These are phyloP conservation scores for Leptura quadrifasciata DNA, from an alignment of 2,888 invertebrate genomes.

Conservation along the genomic window DNA sequence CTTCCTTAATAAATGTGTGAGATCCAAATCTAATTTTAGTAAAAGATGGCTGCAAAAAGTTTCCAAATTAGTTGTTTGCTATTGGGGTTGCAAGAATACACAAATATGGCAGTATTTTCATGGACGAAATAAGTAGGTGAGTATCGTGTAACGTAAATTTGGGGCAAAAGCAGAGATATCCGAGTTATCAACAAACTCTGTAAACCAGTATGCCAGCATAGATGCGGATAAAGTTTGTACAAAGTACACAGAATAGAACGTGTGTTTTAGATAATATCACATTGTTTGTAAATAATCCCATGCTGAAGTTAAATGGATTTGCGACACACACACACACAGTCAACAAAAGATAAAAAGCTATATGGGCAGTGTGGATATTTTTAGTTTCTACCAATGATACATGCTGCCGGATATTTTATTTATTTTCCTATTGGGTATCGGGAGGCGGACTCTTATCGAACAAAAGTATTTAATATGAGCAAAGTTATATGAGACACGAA, in stretches of 20 bases:
- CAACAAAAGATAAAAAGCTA: conserved; percentile 9
- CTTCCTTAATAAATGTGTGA: too few species aligned
- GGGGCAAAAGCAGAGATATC: not conserved
- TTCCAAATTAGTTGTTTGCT: not conserved
- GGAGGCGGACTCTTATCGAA: not conserved
- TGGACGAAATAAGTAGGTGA: not conserved
- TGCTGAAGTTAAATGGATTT: conserved; percentile 6
- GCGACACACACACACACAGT: not conserved
- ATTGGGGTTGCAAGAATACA: not conserved
- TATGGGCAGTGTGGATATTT: not conserved
- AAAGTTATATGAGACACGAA: not conserved
- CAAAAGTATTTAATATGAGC: not conserved
- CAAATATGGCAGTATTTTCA: not conserved
- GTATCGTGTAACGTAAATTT: not conserved
- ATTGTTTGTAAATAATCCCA: conserved; percentile 13
- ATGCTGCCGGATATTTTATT: not conserved
- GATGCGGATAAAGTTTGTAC: not conserved
- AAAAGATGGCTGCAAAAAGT: not conserved
- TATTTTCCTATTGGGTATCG: not conserved
- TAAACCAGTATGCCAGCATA: not conserved
- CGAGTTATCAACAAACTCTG: conserved; percentile 1
- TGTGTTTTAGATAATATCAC: conserved; percentile 10
- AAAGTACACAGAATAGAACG: conserved; percentile 14
- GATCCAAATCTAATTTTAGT: not conserved
- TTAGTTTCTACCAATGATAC: not conserved